Evolutionary conservation across 1,140 invertebrate genomes (phyloP).

Genomic region (Drosophila parvula): DNA sequence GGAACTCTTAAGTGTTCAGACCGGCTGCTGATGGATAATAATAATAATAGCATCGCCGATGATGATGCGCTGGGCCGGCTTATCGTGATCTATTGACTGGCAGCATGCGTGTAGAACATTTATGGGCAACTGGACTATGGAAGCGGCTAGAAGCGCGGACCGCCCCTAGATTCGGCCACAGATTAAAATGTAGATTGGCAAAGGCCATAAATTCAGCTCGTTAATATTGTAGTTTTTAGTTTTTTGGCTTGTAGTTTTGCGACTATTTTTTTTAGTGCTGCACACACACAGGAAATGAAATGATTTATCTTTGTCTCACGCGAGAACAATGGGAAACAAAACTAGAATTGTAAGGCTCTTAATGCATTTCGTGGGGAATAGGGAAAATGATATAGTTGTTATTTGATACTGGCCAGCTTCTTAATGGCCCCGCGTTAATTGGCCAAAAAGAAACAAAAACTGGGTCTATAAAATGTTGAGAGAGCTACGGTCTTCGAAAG

Average conservation of each 20-base stretch:
- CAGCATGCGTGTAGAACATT: constrained; percentile 52
- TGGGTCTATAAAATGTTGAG: constrained; percentile 34
- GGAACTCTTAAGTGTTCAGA: constrained; percentile 80
- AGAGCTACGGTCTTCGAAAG: constrained; percentile 24
- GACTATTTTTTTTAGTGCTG: constrained; percentile 48
- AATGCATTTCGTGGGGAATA: constrained; percentile 59
- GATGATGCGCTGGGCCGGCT: constrained; percentile 51
- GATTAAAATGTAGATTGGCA: constrained; percentile 67
- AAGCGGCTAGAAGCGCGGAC: constrained; percentile 29
- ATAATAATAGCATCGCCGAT: constrained; percentile 25
- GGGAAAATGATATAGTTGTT: constrained; percentile 51
- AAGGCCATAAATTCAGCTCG: constrained; percentile 62
- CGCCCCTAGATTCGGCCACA: constrained; percentile 29
- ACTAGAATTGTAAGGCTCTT: constrained; percentile 59
- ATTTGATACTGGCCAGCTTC: constrained; percentile 43
- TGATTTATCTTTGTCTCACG: constrained; percentile 53
- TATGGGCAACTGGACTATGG: constrained; percentile 54
- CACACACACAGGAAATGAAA: constrained; percentile 73
- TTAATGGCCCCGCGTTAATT: constrained; percentile 62
- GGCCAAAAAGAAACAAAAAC: constrained; percentile 38
- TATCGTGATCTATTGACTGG: constrained; percentile 71
- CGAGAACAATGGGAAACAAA: constrained; percentile 45
- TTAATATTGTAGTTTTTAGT: constrained; percentile 36
- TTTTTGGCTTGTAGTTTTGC: constrained; percentile 21
- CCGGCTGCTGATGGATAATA: constrained; percentile 59